These are phyloP conservation scores for Chymomyza procnemis DNA, from an alignment of 2,888 invertebrate species.

Conservation along the genomic window DNA sequence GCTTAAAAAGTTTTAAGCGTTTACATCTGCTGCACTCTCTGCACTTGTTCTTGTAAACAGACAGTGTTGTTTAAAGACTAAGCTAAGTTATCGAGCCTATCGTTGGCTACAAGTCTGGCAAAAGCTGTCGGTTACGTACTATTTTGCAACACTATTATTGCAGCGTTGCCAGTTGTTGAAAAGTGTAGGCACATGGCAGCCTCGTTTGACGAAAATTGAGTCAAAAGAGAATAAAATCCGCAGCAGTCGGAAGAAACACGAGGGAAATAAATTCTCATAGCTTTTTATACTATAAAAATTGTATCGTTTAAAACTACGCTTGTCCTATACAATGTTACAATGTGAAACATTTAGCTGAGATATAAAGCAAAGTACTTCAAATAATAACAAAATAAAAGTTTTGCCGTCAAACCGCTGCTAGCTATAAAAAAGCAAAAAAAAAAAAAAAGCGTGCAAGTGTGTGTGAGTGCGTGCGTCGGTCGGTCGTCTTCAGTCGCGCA, in stretches of 20 bases:
- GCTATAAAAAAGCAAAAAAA: slow-evolving; percentile 49
- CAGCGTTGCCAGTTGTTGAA: background rate
- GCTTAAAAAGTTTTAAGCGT: slow-evolving; percentile 52
- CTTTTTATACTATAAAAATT: slow-evolving; percentile 15
- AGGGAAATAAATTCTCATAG: slow-evolving; percentile 64
- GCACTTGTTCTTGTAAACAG: background rate
- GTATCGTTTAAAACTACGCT: background rate
- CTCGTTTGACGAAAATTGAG: slow-evolving; percentile 34
- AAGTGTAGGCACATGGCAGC: slow-evolving; percentile 16
- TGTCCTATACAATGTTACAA: background rate
- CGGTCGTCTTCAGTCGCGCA: slow-evolving; percentile 33
- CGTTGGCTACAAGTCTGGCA: no score
- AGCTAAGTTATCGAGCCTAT: background rate
- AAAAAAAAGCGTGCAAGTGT: slow-evolving; percentile 58
- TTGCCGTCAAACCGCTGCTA: background rate
- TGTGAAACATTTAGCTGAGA: background rate
- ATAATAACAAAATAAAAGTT: background rate
- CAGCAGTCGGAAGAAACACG: slow-evolving; percentile 68
- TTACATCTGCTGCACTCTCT: slow-evolving; percentile 49
- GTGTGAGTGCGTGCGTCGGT: slow-evolving; percentile 64
- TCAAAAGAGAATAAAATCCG: slow-evolving; percentile 47
- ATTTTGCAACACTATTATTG: background rate
- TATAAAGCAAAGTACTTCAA: background rate
- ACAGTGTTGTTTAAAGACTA: background rate
- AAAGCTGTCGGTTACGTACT: background rate